These are phyloP conservation scores for Natator depressus DNA, from an alignment of 2,113 vertebrate genomes.

Conservation along the genomic window DNA sequence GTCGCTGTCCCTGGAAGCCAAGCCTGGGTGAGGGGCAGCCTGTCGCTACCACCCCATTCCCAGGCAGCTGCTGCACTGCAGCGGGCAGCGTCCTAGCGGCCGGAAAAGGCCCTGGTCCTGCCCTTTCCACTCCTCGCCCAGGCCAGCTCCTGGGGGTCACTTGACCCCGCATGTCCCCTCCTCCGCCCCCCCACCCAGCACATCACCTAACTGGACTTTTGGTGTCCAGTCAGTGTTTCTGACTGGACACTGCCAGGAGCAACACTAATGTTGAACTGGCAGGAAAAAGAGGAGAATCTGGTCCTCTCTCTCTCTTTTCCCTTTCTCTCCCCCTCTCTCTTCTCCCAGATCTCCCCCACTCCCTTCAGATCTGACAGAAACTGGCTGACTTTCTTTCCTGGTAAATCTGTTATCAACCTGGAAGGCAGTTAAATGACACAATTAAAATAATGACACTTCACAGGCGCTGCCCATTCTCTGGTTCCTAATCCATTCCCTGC, in stretches of 20 bases:
- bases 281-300: background rate
- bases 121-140: no score
- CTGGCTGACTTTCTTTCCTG: background rate
- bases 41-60: no score
- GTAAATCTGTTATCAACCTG: background rate
- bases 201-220: no score
- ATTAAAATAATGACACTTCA: background rate
- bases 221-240: no score
- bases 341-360: background rate
- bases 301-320: background rate
- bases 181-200: no score
- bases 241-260: background rate
- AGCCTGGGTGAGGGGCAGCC: no score
- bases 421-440: background rate
- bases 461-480: background rate
- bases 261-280: background rate
- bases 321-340: background rate
- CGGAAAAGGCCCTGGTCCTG: no score
- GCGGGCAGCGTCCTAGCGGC: no score
- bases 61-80: no score
- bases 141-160: no score
- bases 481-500: background rate
- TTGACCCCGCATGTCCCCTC: no score
- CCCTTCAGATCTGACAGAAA: background rate
- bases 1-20: no score